Evolutionary conservation across 2,888 invertebrate species (phyloP), one percentile per base, ranked within the genome.

Genomic region (Oxyteleia sp.): DNA sequence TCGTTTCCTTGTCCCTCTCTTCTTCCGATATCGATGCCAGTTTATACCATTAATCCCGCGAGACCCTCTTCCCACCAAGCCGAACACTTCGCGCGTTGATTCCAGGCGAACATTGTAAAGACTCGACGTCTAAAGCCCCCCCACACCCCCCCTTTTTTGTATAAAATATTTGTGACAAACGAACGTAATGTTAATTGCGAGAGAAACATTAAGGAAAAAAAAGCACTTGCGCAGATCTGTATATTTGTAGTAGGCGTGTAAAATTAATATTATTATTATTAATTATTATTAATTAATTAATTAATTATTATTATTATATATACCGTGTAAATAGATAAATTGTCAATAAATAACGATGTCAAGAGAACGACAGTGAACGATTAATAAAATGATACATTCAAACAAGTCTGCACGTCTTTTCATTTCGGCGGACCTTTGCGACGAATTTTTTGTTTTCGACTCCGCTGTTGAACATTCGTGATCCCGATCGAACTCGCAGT

Each of bases 231-330:
- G 87, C 87, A 89, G 88, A 90, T 91, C 88, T 93, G 92, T 93
- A 93, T 92, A 93, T 92, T 93, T 92, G 90, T 93, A 91, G 91
- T 90, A 91, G 90, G 88, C 89, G 87, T 91, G 91, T 90, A 90
- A 86, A 90, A 91, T 90, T 89, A 86, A 86, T 87, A 89, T 90
- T 86, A 89, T 87, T 88, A 91, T 87, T 88, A 88, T 74, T 81
- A 81, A 74, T 74, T 74, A 80, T 68, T 68, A 64, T 59, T 59
- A 59, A 55, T 59, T 68, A 29, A 59, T 86, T 86, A 87, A 87
- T 82, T 81, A 85, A 87, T 86, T 84, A 86, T 83, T 81, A 82
- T 74, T 84, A 84, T 69, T 81, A 85, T 85, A 51, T 63, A 53
- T 82, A 86, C 76, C 82, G 76, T 86, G 86, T 87, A 90, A 87